Evolutionary conservation across 2,888 invertebrate genomes (phyloP).

Genomic region (Limnephilus lunatus): DNA sequence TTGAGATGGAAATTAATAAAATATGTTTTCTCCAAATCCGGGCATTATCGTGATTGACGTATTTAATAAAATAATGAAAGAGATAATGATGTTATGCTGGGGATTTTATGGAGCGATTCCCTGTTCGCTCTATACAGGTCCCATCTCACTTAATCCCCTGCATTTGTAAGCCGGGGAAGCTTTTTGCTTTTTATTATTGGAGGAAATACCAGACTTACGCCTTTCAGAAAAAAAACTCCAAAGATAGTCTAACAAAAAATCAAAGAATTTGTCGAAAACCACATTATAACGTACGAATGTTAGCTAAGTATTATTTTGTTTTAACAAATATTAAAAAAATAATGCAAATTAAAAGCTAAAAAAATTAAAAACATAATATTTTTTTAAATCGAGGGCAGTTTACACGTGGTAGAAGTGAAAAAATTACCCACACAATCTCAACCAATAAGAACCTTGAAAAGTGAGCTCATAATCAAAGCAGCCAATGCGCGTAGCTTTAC

Average conservation of each 20-base stretch:
- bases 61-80: conserved; percentile 12
- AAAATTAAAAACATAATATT: no score
- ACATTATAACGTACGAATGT: background rate
- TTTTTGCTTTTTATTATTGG: conserved; percentile 37
- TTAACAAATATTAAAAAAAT: no score
- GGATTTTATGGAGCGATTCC: background rate
- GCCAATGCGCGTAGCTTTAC: no score
- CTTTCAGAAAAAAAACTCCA: background rate
- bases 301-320: no score
- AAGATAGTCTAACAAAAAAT: background rate
- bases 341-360: no score
- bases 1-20: background rate
- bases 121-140: background rate
- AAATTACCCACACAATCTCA: no score
- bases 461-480: no score
- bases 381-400: no score
- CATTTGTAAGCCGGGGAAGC: conserved; percentile 16
- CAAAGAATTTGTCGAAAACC: background rate
- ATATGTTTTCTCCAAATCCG: background rate
- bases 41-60: background rate
- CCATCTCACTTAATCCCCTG: background rate
- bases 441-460: no score
- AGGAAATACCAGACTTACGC: conserved; percentile 8
- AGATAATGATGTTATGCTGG: conserved; percentile 19
- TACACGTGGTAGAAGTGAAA: no score